Conservation (phyloP, 2,797 vertebrate species). For the Pteropus rufus region DNA sequence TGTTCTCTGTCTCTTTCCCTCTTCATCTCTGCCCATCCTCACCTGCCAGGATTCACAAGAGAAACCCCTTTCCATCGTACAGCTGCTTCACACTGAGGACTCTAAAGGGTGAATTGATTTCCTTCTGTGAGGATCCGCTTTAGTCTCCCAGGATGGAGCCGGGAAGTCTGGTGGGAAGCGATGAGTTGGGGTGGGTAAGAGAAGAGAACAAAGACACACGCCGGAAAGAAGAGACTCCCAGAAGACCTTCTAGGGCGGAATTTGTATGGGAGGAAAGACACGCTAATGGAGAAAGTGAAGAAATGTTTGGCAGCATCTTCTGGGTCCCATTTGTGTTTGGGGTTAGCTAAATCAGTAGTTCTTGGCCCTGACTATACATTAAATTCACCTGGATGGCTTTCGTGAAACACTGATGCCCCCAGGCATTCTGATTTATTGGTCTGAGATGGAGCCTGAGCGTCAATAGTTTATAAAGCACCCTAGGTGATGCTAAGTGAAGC, state of each 20-base stretch:
- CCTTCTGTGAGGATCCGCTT: background rate
- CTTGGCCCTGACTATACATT: background rate
- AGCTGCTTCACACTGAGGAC: background rate
- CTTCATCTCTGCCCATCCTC: background rate
- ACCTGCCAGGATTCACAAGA: background rate
- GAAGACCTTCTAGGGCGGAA: background rate
- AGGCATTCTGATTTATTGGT: conserved; percentile 1
- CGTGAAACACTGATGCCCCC: background rate
- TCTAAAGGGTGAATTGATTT: background rate
- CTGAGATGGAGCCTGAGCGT: background rate
- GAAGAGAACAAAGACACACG: background rate
- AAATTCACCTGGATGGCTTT: background rate
- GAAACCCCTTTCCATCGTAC: background rate
- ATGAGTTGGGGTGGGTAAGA: background rate
- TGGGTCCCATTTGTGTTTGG: background rate
- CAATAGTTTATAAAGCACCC: background rate
- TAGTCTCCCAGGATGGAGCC: background rate
- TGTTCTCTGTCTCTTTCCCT: background rate
- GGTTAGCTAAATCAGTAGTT: background rate
- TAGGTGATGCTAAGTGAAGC: background rate
- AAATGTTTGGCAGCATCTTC: background rate
- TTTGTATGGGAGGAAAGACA: background rate
- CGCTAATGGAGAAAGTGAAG: background rate
- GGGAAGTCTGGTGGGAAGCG: background rate
- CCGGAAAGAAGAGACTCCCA: background rate